phyloP scores from a whole-genome alignment of 2,888 invertebrate genomes.

The Lycia hirtaria region DNA sequence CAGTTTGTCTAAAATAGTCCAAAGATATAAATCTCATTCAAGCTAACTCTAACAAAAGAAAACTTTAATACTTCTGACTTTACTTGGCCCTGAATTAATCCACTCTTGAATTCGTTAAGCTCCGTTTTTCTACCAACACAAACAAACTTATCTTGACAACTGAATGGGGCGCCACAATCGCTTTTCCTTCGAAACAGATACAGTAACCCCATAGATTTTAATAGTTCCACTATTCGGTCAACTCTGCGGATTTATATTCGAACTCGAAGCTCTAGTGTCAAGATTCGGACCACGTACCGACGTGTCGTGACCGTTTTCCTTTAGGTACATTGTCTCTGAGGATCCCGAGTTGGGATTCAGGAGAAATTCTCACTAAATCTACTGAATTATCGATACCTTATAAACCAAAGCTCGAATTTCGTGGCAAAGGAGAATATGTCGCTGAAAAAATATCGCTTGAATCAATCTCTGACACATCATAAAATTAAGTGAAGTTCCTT shows the following conservation, averaged over 20 bases:
- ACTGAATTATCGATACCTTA: conserved; percentile 1
- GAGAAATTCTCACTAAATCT: not conserved
- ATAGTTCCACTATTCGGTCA: not conserved
- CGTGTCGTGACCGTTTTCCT: conserved; percentile 5
- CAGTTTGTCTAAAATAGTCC: not conserved
- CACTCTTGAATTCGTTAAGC: conserved; percentile 12
- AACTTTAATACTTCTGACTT: conserved; percentile 12
- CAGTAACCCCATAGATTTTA: not conserved
- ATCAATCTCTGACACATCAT: no score
- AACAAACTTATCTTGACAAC: not conserved
- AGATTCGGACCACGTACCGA: conserved; percentile 5
- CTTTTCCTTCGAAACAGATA: not conserved
- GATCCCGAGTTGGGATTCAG: conserved; percentile 1
- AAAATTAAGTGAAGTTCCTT: no score
- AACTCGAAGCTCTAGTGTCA: not conserved
- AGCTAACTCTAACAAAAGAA: conserved; percentile 4
- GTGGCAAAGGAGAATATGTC: not conserved
- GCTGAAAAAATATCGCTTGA: no score
- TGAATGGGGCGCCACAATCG: not conserved
- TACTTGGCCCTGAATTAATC: conserved; percentile 11
- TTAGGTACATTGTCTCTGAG: conserved; percentile 5
- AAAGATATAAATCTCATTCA: conserved; percentile 1
- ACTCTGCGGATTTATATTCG: not conserved
- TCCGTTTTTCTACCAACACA: conserved; percentile 5
- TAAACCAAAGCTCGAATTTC: not conserved